Percentiles rank a stretch among this genome's conserved stretches.
phyloP scores from a whole-genome alignment of 2,888 invertebrate species.

The Diplazon laetatorius region DNA sequence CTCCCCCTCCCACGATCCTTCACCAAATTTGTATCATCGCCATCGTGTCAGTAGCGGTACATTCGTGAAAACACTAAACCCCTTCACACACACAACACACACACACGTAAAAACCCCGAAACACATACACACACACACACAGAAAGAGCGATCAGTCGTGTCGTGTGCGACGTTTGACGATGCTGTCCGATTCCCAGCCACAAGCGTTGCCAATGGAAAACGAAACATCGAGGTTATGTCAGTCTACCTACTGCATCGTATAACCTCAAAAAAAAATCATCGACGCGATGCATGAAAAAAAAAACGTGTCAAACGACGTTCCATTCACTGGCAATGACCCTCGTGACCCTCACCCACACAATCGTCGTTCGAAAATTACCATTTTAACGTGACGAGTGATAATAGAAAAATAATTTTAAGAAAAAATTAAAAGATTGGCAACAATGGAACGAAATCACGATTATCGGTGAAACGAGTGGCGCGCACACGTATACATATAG shows the following conservation, averaged over 20 bases:
- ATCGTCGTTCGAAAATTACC: too few species aligned
- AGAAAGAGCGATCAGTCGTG: too few species aligned
- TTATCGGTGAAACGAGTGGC: conserved; percentile 5
- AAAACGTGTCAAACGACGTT: too few species aligned
- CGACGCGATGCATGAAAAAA: too few species aligned
- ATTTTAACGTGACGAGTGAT: not conserved
- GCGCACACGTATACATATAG: conserved; percentile 48
- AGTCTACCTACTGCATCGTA: not conserved
- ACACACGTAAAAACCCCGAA: not conserved
- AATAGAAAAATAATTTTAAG: not conserved
- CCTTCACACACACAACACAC: not conserved
- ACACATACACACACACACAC: too few species aligned
- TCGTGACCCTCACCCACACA: too few species aligned
- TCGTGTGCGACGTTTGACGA: conserved; percentile 35
- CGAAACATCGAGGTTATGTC: conserved; percentile 58
- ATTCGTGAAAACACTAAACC: conserved; percentile 30
- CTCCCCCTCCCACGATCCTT: conserved; percentile 1
- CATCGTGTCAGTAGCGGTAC: not conserved
- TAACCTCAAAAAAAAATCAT: not conserved
- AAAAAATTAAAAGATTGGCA: conserved; percentile 43
- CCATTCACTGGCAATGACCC: too few species aligned
- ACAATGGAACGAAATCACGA: too few species aligned
- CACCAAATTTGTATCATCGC: conserved; percentile 23
- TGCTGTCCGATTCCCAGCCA: conserved; percentile 31
- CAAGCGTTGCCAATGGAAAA: conserved; percentile 38